Evolutionary conservation across 2,797 vertebrate species (phyloP).

Genomic region (Neosilurus mollespiculum): DNA sequence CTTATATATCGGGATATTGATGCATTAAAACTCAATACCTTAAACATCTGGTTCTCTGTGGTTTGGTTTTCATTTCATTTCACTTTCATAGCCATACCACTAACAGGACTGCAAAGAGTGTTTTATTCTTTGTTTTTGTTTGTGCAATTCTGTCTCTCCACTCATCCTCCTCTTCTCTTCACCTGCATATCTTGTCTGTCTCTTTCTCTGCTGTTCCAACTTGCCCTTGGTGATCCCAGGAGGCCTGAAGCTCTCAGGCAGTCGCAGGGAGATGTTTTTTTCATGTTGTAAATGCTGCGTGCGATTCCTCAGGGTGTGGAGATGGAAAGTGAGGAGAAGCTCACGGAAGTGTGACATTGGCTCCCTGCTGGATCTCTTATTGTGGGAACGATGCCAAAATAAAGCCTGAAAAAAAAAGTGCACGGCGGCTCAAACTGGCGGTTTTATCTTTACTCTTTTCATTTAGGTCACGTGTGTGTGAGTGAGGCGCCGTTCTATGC

Average conservation of each 20-base stretch:
- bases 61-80: not conserved
- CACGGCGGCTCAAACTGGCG: not conserved
- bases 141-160: not conserved
- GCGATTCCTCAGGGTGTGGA: constrained; percentile 46
- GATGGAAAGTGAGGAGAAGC: constrained; percentile 33
- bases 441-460: not conserved
- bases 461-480: not conserved
- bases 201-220: constrained; percentile 50
- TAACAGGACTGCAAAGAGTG: too few relatives aligned
- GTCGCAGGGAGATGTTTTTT: constrained; percentile 66
- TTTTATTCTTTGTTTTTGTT: not conserved
- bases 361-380: constrained; percentile 16
- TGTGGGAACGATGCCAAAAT: constrained; percentile 38
- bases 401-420: not conserved
- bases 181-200: constrained; percentile 29
- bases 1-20: too few relatives aligned
- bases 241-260: constrained; percentile 61
- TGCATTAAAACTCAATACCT: not conserved
- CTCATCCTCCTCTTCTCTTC: too few relatives aligned
- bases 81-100: too few relatives aligned
- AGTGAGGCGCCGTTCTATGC: not conserved
- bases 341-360: constrained; percentile 29
- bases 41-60: not conserved
- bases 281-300: constrained; percentile 70
- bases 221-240: constrained; percentile 60